Evolutionary conservation across 2,113 vertebrate genomes (phyloP).

Genomic region (Poeciliopsis turrubarensis): DNA sequence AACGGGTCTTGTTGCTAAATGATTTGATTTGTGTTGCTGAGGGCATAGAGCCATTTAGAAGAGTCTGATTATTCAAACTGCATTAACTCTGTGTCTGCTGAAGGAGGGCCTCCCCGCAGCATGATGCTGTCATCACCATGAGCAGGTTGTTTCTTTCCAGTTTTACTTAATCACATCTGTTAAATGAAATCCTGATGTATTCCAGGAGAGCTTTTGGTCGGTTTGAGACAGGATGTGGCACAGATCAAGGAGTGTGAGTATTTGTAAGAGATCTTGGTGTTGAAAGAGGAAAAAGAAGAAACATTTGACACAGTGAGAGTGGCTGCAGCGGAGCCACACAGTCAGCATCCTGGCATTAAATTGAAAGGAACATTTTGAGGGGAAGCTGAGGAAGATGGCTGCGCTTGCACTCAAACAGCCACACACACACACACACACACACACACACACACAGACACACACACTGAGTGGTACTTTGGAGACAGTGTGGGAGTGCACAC

Average conservation of each 20-base stretch:
- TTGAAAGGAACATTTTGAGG: conserved; percentile 55
- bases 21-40: too few relatives aligned
- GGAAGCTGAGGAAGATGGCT: conserved; percentile 32
- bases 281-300: conserved; percentile 2
- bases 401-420: conserved; percentile 38
- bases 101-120: not conserved
- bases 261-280: conserved; percentile 2
- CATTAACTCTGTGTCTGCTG: too few relatives aligned
- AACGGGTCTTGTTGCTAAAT: too few relatives aligned
- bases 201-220: not conserved
- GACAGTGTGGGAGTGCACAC: conserved; percentile 66
- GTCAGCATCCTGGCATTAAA: conserved; percentile 46
- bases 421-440: conserved; percentile 28
- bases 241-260: not conserved
- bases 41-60: too few relatives aligned
- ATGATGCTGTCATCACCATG: not conserved
- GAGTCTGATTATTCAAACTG: too few relatives aligned
- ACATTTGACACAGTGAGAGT: conserved; percentile 36
- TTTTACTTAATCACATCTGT: not conserved
- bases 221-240: not conserved
- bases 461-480: conserved; percentile 68
- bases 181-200: not conserved
- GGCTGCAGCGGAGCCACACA: conserved; percentile 16
- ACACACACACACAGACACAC: conserved; percentile 17
- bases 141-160: not conserved